phyloP scores from a whole-genome alignment of 30 jellyfish, hydroid and myxozoan genomes.

The Cassiopea xamachana region DNA sequence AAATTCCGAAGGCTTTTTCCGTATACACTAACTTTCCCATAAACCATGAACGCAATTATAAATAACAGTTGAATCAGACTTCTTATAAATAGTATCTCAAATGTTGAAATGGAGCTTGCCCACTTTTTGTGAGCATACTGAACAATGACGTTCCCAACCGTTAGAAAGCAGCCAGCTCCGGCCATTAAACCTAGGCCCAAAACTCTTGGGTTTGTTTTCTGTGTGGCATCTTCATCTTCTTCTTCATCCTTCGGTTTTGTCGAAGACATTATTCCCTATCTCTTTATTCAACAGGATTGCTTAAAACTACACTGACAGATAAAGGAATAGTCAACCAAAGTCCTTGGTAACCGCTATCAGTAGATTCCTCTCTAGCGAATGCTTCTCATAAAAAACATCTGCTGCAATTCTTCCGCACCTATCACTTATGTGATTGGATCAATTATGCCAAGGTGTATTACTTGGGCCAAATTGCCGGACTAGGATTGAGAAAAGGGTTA shows the following conservation, averaged over 20 bases:
- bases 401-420: slow-evolving; percentile 49
- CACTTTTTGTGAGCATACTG: slow-evolving; percentile 73
- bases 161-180: slow-evolving; percentile 93
- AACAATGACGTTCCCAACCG: slow-evolving; percentile 87
- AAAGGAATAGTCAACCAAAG: not conserved
- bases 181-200: slow-evolving; percentile 94
- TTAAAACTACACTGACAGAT: not conserved
- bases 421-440: slow-evolving; percentile 21
- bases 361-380: not conserved
- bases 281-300: not conserved
- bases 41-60: slow-evolving; percentile 73
- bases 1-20: slow-evolving; percentile 77
- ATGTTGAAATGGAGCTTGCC: slow-evolving; percentile 64
- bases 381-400: slow-evolving; percentile 16
- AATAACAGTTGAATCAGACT: slow-evolving; percentile 81
- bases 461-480: slow-evolving; percentile 10
- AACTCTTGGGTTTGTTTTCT: slow-evolving; percentile 56
- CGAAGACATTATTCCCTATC: slow-evolving; percentile 7
- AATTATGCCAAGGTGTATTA: not conserved
- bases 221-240: slow-evolving; percentile 3
- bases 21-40: slow-evolving; percentile 81
- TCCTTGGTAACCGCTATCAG: not conserved
- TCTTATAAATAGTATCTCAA: slow-evolving; percentile 80
- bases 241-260: slow-evolving; percentile 16
- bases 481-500: not conserved